These are phyloP conservation scores for Entomobrya multifasciata DNA, from an alignment of 2,888 invertebrate genomes.

Conservation along the genomic window DNA sequence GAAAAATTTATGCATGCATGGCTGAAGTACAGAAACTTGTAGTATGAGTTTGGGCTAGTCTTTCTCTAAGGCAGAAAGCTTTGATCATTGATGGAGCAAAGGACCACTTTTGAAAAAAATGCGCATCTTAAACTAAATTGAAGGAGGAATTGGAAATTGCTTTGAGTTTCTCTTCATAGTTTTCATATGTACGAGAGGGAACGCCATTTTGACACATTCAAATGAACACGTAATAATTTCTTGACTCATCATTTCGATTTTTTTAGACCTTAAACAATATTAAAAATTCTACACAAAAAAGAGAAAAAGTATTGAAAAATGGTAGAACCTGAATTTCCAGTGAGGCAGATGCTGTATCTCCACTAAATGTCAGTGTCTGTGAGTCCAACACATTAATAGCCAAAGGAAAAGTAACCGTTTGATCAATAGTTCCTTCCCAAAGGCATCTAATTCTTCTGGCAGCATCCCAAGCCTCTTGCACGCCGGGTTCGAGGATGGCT, in stretches of 20 bases:
- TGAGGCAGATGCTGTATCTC: conserved; percentile 90
- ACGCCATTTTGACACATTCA: background rate
- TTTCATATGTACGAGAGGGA: background rate
- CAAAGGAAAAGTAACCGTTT: conserved; percentile 87
- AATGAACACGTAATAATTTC: background rate
- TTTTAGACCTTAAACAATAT: background rate
- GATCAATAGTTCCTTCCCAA: conserved; percentile 91
- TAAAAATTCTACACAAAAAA: background rate
- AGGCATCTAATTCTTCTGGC: conserved; percentile 89
- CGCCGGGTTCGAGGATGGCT: conserved; percentile 82
- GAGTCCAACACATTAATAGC: conserved; percentile 90
- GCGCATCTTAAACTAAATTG: too few species aligned
- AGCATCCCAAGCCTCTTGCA: conserved; percentile 90
- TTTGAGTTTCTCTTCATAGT: too few species aligned
- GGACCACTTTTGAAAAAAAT: too few species aligned
- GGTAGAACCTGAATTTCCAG: conserved; percentile 85
- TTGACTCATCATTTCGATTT: background rate
- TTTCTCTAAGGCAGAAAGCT: too few species aligned
- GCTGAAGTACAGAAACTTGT: too few species aligned
- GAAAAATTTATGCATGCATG: too few species aligned
- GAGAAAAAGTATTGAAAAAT: background rate
- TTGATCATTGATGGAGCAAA: too few species aligned
- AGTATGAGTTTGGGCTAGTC: too few species aligned
- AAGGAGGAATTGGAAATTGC: too few species aligned
- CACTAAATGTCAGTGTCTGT: conserved; percentile 91